Evolutionary conservation across 1,140 invertebrate species (phyloP), one percentile per base, ranked within the genome.

Genomic region (Drosophila burlai): DNA sequence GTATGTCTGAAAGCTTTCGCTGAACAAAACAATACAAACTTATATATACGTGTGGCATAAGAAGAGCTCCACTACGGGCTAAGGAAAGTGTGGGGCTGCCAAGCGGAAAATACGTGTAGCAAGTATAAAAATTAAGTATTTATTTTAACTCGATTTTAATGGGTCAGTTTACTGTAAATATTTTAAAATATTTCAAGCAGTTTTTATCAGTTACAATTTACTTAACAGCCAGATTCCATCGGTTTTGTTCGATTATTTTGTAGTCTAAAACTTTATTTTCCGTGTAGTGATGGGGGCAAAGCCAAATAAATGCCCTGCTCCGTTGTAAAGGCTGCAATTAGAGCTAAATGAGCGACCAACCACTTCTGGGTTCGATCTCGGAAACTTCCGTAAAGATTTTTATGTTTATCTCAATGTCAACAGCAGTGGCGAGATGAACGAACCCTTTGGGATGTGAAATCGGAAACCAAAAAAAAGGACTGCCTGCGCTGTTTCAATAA

Each of bases 351-450:
- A 55, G 54, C 55, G 46, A 50, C 36, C 50, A 59, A 61, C 66
- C 58, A 73, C 66, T 80, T 82, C 71, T 73, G 67, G 67, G 42
- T 73, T 61, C 63, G 50, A 59, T 46, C 54, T 43, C 59, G 52
- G 64, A 50, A 64, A 84, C 84, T 87, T 87, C 84, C 84, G 85
- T 64, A 76, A 55, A 61, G 61, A 68, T 83, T 76, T 77, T 61
- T 59, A 55, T 61, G 71, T 60, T 76, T 54, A 60, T 78, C 75
- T 89, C 84, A 89, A 89, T 89, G 84, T 90, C 84, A 89, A 81
- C 81, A 79, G 59, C 29, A 55, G 42, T 49, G 65, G 50, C 74
- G 34, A 89, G 84, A 89, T 90, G 84, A 89, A 89, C 85, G 84
- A 89, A 89, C 84, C 87, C 83, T 84, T 65, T 34, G 63, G 63